Evolutionary conservation across 1,140 invertebrate species (phyloP), one percentile per base, ranked within the genome.

Genomic region (Drosophila obscura): DNA sequence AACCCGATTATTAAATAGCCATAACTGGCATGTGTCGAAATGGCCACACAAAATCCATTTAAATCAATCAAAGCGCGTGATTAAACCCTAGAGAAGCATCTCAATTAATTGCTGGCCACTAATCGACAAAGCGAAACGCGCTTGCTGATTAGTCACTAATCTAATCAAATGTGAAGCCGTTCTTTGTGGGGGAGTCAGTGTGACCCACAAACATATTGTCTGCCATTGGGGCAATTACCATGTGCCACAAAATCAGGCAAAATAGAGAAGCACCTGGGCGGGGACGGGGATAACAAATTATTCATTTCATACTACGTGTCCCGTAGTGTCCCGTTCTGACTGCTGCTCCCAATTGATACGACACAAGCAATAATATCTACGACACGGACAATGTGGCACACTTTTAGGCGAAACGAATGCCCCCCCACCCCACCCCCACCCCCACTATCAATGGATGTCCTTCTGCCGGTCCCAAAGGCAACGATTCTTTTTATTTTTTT

Each of bases 331-430:
- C 9, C 31, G 31, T 35, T 9, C 3, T 8, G 35, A 2, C 35
- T 11, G 8, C 0, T 73, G 78, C 78, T 59, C 41, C 78, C 61
- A 81, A 81, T 81, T 81, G 78, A 73, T 77, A 55, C 55, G 55
- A 53, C 62, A 81, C 57, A 48, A 41, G 51, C 49, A 73, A 73
- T 56, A 45, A 45, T 55, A 49, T 45, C 39, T 6, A 4, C 15
- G 26, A 51, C 39, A 63, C 53, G 50, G n/a, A 44, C 41, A 66
- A 43, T 48, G 50, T 83, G 80, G 61, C 71, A 84, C 60, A 79
- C 75, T 83, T 82, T 75, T 46, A 31, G 75, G 77, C 31, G 57
- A 49, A 15, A 11, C 19, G 26, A 35, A 35, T 44, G 1, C 11
- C 15, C 46, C 11, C 31, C 24, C 28, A 43, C 55, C 26, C 24